Evolutionary conservation across 2,888 invertebrate genomes (phyloP).

Genomic region (Agonopterix arenella): DNA sequence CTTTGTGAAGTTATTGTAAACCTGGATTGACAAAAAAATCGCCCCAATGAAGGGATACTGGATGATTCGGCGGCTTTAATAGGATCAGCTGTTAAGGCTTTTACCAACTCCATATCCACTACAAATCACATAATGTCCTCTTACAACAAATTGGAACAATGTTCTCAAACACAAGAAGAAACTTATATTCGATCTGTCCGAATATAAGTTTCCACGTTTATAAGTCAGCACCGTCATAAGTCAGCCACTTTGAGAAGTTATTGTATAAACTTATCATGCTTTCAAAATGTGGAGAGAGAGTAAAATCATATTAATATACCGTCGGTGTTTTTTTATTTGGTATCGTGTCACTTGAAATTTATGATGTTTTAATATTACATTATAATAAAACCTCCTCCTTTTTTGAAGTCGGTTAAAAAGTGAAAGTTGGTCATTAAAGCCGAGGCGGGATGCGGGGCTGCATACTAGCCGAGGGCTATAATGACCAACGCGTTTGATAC

Average conservation of each 20-base stretch:
- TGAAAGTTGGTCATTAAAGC: too few relatives aligned
- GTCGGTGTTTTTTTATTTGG: constrained; percentile 7
- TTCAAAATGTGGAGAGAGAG: constrained; percentile 5
- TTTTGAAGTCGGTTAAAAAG: too few relatives aligned
- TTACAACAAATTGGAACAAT: constrained; percentile 5
- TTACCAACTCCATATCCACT: constrained; percentile 7
- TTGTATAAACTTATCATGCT: constrained; percentile 7
- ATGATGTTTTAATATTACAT: not conserved
- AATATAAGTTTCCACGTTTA: too few relatives aligned
- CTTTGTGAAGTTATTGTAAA: constrained; percentile 6
- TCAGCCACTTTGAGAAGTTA: constrained; percentile 7
- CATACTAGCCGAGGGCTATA: too few relatives aligned
- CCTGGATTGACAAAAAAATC: too few relatives aligned
- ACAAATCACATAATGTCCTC: constrained; percentile 8
- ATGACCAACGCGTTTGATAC: too few relatives aligned
- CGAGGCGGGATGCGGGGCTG: too few relatives aligned
- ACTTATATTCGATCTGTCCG: constrained; percentile 8
- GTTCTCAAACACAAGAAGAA: not conserved
- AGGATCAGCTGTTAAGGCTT: constrained; percentile 10
- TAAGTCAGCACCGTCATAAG: too few relatives aligned
- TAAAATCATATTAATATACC: constrained; percentile 7
- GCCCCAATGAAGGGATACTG: constrained; percentile 7
- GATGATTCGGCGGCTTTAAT: constrained; percentile 11
- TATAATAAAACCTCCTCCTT: too few relatives aligned
- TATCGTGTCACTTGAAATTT: constrained; percentile 2